phyloP scores from a whole-genome alignment of 2,113 vertebrate genomes.

The Cyprinodon brontotheroides region DNA sequence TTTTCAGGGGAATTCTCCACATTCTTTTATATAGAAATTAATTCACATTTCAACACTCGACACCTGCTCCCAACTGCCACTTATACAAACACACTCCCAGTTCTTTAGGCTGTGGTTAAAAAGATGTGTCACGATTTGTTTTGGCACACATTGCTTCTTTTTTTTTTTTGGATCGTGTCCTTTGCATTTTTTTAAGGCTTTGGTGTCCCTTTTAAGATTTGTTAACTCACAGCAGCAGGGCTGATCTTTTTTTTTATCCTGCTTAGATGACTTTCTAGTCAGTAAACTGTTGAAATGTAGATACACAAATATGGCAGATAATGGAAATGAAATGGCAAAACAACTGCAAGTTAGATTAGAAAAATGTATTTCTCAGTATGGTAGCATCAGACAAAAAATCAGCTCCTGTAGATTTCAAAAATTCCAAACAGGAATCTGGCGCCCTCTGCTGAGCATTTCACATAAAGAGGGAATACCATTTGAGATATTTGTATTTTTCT shows the following conservation, averaged over 20 bases:
- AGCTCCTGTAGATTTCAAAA: conserved; percentile 13
- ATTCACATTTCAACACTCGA: conserved; percentile 69
- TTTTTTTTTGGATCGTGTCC: not conserved
- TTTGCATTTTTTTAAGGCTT: not conserved
- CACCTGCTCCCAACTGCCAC: conserved; percentile 68
- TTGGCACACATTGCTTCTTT: not conserved
- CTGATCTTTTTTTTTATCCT: not conserved
- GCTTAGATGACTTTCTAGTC: not conserved
- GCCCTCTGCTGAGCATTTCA: conserved; percentile 34
- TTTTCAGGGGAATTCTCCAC: conserved; percentile 39
- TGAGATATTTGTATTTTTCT: not conserved
- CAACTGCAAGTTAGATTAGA: conserved; percentile 26
- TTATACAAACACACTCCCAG: conserved; percentile 13
- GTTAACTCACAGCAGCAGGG: not conserved
- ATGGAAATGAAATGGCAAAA: conserved; percentile 27
- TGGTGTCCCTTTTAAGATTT: not conserved
- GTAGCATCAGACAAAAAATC: conserved; percentile 15
- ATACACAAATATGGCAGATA: not conserved
- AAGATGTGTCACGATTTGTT: conserved; percentile 19
- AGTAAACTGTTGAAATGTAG: not conserved
- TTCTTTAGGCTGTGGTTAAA: not conserved
- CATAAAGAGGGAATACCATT: not conserved
- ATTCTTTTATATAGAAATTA: conserved; percentile 57
- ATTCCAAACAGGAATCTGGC: not conserved
- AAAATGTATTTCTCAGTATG: conserved; percentile 18